Conservation (phyloP, 2,113 vertebrate species). For the Phrynosoma blainvillii region DNA sequence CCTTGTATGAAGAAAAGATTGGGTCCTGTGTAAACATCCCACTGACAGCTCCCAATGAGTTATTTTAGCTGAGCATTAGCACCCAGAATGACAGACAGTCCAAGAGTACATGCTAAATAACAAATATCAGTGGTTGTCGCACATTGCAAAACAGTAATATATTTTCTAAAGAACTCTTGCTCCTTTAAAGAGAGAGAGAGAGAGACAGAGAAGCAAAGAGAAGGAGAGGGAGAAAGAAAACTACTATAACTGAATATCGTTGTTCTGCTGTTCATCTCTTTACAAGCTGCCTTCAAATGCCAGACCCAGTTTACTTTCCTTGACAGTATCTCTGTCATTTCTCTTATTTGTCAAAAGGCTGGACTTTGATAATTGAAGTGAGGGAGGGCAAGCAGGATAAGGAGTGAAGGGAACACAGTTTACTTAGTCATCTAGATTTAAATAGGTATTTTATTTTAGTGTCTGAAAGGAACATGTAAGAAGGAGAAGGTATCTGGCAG, state of each 20-base stretch:
- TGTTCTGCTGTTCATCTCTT: conserved; percentile 69
- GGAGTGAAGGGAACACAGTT: conserved; percentile 20
- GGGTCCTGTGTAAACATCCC: conserved; percentile 89
- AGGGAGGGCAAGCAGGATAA: neutral
- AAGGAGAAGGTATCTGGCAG: conserved; percentile 53
- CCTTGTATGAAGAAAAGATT: conserved; percentile 86
- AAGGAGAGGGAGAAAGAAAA: neutral
- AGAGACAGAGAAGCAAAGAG: neutral
- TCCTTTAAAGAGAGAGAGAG: neutral
- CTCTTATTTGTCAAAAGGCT: conserved; percentile 68
- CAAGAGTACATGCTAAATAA: conserved; percentile 80
- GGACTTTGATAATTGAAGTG: conserved; percentile 69
- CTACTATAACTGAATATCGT: conserved; percentile 70
- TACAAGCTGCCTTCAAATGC: conserved; percentile 64
- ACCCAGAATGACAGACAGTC: conserved; percentile 85
- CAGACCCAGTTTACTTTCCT: conserved; percentile 66
- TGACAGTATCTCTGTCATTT: conserved; percentile 66
- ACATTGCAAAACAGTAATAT: conserved; percentile 72
- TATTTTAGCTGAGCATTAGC: conserved; percentile 86
- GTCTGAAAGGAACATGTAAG: conserved; percentile 41
- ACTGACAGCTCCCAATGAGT: conserved; percentile 88
- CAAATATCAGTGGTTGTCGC: conserved; percentile 76
- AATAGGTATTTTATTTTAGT: conserved; percentile 63
- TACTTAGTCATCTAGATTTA: conserved; percentile 55
- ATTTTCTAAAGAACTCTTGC: conserved; percentile 71